These are phyloP conservation scores for Dendrolimus pini DNA, from an alignment of 2,888 invertebrate genomes.

Conservation along the genomic window DNA sequence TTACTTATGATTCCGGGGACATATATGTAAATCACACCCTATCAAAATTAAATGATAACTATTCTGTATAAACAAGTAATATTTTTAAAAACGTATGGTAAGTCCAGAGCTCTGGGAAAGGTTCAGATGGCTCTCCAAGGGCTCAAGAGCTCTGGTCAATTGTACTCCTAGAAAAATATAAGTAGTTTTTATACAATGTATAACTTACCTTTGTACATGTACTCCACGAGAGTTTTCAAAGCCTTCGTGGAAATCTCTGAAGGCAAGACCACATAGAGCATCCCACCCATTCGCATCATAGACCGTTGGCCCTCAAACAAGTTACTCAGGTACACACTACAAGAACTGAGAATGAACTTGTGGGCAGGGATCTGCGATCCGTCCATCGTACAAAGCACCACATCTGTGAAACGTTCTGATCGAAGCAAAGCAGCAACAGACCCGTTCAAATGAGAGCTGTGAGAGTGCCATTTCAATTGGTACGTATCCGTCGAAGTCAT, in stretches of 20 bases:
- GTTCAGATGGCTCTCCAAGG: no score
- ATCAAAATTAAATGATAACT: no score
- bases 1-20: no score
- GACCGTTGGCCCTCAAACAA: slow-evolving; percentile 68
- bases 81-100: no score
- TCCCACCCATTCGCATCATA: slow-evolving; percentile 65
- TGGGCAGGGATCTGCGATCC: slow-evolving; percentile 90
- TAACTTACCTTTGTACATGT: slow-evolving; percentile 85
- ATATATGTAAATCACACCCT: no score
- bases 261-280: slow-evolving; percentile 84
- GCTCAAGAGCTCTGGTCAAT: no score
- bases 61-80: no score
- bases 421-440: slow-evolving; percentile 86
- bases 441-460: slow-evolving; percentile 87
- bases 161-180: no score
- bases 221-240: slow-evolving; percentile 87
- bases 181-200: background rate
- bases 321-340: slow-evolving; percentile 76
- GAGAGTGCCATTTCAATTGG: slow-evolving; percentile 93
- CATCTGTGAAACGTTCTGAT: slow-evolving; percentile 89
- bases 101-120: no score
- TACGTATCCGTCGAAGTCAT: slow-evolving; percentile 84
- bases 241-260: slow-evolving; percentile 88
- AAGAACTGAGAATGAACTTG: slow-evolving; percentile 89
- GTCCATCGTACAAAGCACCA: slow-evolving; percentile 85